phyloP scores from a whole-genome alignment of 2,113 vertebrate species.

The Maccullochella peelii region DNA sequence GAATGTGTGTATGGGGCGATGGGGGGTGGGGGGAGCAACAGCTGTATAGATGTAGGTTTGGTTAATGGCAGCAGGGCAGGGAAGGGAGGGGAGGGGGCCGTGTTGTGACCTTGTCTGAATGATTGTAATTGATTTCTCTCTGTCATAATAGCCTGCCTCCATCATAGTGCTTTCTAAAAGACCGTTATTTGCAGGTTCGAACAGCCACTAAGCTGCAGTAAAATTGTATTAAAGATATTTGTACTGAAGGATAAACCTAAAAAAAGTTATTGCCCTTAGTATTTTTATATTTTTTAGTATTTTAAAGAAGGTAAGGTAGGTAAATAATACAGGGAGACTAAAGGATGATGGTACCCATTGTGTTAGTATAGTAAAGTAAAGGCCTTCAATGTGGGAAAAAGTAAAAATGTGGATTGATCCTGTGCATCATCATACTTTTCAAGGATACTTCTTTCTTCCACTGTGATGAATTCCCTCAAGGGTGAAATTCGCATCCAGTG shows the following conservation, averaged over 20 bases:
- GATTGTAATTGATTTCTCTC: constrained; percentile 2
- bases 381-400: neutral
- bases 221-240: neutral
- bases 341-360: neutral
- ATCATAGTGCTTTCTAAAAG: constrained; percentile 5
- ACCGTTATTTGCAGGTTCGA: neutral
- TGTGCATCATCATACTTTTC: constrained; percentile 37
- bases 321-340: constrained; percentile 18
- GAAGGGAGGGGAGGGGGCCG: constrained; percentile 22
- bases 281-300: too few species aligned
- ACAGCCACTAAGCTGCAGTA: neutral
- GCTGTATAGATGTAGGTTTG: constrained; percentile 65
- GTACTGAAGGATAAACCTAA: neutral
- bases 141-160: neutral
- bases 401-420: constrained; percentile 2
- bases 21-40: constrained; percentile 33
- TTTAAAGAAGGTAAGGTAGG: neutral
- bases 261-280: neutral
- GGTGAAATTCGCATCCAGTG: constrained; percentile 25
- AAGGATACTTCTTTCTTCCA: constrained; percentile 20
- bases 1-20: neutral
- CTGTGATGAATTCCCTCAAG: constrained; percentile 31
- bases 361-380: neutral
- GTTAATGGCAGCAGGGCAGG: constrained; percentile 40
- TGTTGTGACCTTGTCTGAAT: neutral